Conservation (phyloP, 2,888 invertebrate species). For the Acleris sparsana region DNA sequence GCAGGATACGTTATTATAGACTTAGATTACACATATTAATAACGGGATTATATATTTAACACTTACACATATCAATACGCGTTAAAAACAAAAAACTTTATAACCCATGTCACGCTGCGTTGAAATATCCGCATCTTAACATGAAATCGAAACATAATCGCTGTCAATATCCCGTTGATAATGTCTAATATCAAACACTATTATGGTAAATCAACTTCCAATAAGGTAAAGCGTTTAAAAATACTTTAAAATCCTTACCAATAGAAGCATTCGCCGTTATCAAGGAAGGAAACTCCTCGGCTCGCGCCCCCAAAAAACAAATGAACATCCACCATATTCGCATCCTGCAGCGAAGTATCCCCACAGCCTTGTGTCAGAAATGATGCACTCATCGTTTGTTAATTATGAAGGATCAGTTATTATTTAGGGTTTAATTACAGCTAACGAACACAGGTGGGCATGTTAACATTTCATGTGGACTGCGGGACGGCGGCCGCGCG, state of each 20-base stretch:
- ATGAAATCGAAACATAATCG: too few species aligned
- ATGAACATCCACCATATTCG: constrained; percentile 54
- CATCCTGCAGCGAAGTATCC: constrained; percentile 56
- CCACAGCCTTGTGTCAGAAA: constrained; percentile 42
- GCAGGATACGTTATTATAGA: too few species aligned
- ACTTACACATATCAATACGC: too few species aligned
- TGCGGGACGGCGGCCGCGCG: constrained; percentile 33
- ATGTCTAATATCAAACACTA: too few species aligned
- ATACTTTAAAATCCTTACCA: constrained; percentile 74
- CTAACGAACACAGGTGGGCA: constrained; percentile 54
- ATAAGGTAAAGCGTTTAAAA: too few species aligned
- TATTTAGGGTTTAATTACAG: constrained; percentile 58
- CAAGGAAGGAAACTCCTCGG: constrained; percentile 88
- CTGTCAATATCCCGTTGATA: too few species aligned
- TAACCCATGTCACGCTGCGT: too few species aligned
- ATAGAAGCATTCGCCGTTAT: constrained; percentile 89
- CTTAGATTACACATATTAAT: too few species aligned
- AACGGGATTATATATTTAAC: too few species aligned
- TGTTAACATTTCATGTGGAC: constrained; percentile 62
- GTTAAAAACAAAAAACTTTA: too few species aligned
- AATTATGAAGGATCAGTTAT: constrained; percentile 55
- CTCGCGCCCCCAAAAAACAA: constrained; percentile 48
- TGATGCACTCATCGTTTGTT: constrained; percentile 49
- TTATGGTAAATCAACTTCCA: too few species aligned
- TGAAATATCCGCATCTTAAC: too few species aligned